These are phyloP conservation scores for Perodicticus potto DNA, from an alignment of 2,797 vertebrate species.

Conservation along the genomic window DNA sequence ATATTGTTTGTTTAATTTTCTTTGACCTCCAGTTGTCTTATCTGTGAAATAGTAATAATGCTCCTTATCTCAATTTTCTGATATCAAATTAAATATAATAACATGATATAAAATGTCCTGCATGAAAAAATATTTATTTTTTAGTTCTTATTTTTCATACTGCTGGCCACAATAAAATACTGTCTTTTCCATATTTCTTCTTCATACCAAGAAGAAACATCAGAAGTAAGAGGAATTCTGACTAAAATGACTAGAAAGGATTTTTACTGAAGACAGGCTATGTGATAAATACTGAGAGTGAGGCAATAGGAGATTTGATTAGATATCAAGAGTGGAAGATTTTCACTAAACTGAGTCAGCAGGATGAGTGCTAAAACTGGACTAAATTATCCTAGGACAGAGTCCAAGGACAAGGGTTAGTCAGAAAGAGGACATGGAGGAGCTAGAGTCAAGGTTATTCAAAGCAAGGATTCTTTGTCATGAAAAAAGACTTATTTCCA, in stretches of 20 bases:
- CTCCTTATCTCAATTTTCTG: background rate
- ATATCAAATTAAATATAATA: background rate
- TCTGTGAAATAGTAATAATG: background rate
- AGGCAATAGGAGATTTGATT: background rate
- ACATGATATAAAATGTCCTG: background rate
- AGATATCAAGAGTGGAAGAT: background rate
- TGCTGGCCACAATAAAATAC: background rate
- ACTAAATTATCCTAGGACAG: background rate
- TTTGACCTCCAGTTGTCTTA: background rate
- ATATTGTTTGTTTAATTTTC: background rate
- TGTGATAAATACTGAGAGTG: background rate
- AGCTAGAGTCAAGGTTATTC: background rate
- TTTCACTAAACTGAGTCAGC: background rate
- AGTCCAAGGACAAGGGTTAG: background rate
- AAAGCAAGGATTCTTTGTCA: background rate
- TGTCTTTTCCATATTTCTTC: background rate
- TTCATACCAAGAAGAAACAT: background rate
- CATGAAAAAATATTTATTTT: background rate
- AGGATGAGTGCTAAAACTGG: background rate
- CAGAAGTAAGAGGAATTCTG: background rate
- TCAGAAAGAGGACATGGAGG: background rate
- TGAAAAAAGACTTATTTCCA: background rate
- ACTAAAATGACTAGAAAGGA: background rate
- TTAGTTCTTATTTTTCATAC: background rate
- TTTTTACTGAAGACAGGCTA: background rate